Evolutionary conservation across 2,888 invertebrate species (phyloP), one percentile per base, ranked within the genome.

Genomic region (Eupithecia abbreviata): DNA sequence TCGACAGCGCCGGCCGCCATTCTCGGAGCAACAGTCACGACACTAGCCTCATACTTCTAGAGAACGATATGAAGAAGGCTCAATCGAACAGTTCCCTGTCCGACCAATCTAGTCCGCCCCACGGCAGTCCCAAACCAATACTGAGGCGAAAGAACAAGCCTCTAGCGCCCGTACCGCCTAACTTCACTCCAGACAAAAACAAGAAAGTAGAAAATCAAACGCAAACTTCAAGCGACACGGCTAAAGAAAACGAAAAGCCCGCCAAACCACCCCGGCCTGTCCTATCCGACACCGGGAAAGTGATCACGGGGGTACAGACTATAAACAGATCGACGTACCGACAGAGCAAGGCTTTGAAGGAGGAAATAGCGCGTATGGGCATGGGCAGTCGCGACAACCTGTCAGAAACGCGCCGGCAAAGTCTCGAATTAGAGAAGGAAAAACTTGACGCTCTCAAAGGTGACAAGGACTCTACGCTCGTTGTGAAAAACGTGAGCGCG

Each of bases 101-200:
- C 18, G 96, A 97, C 86, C 95, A 96, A 83, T 96, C 95, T 85
- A 97, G 97, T 91, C 97, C 97, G 79, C 96, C 97, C 5, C 96
- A 96, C 83, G 96, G 97, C 58, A 98, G 98, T 90, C 98, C 97
- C 30, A 97, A 97, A 83, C 97, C 97, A 10, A 96, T 96, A 71
- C 91, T 96, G 82, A 94, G 98, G 77, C 96, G 97, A 85, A 97
- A 97, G 91, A 97, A 97, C 84, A 98, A 98, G 87, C 97, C 97
- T 6, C 92, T 96, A 51, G 97, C 97, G 0, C 97, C 97, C 4
- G 96, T 96, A 15, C 97, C 97, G 58, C 96, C 96, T 5, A 95
- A 95, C 82, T 95, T 95, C 79, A 95, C 95, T 2, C 95, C 95
- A 0, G 95, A 95, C 79, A 95, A 95, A 80, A 91, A 85, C 75